Evolutionary conservation across 2,888 invertebrate genomes (phyloP).

Genomic region (Caenorhabditis sp.): DNA sequence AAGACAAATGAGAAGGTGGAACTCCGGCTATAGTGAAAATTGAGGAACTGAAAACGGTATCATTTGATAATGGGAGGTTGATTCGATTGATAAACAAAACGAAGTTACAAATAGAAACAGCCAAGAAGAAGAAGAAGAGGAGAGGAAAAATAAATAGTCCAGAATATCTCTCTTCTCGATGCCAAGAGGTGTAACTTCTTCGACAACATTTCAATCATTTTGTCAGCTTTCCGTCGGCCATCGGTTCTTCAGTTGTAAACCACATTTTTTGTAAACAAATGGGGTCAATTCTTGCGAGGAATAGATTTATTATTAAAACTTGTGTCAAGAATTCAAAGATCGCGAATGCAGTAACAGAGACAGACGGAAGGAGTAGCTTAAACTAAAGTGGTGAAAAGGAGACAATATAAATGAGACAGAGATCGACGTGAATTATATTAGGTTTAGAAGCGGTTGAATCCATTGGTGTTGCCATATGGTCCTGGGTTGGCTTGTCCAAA

Average conservation of each 20-base stretch:
- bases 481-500: constrained; percentile 43
- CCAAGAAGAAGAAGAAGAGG: neutral
- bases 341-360: neutral
- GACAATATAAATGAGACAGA: constrained; percentile 6
- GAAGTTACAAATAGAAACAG: constrained; percentile 25
- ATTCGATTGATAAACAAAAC: constrained; percentile 34
- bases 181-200: constrained; percentile 4
- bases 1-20: neutral
- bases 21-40: constrained; percentile 4
- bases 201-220: constrained; percentile 42
- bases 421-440: neutral
- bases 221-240: constrained; percentile 26
- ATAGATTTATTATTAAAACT: constrained; percentile 27
- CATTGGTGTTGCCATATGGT: constrained; percentile 31
- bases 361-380: neutral
- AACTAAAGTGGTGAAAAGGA: neutral
- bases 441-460: constrained; percentile 47
- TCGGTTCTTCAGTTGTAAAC: constrained; percentile 22
- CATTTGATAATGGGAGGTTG: constrained; percentile 21
- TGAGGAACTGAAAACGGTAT: constrained; percentile 5
- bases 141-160: constrained; percentile 27
- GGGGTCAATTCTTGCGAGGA: neutral
- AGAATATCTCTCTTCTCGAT: constrained; percentile 15
- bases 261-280: constrained; percentile 41
- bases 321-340: constrained; percentile 28